Evolutionary conservation across 2,888 invertebrate genomes (phyloP), one percentile per base, ranked within the genome.

Genomic region (Itoplectis maculator): DNA sequence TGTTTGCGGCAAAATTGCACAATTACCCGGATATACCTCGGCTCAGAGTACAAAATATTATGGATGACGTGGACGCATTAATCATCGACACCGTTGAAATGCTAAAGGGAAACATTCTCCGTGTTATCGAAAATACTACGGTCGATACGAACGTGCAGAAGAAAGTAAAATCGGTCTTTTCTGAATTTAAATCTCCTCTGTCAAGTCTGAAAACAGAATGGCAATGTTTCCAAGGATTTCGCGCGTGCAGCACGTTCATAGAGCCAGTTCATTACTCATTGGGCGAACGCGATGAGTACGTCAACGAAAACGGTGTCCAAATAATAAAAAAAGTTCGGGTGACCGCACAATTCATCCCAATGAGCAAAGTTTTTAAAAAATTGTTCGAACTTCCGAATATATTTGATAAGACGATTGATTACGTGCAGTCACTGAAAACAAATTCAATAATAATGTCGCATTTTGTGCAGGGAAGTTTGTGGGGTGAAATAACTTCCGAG

Each of bases 271-370:
- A 56, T 29, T 66, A 75, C n/a, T 45, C 56, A 35, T 66, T 75
- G 42, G 66, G 66, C 13, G 80, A 85, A 79, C 73, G 82, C 70
- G 40, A 66, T 9, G 84, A 87, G 69, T 83, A 75, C 45, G 47
- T 18, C 35, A 65, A 79, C 15, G 29, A 73, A 75, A 70, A 69
- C 18, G 73, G n/a, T n/a, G 56, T 73, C 29, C 69, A 79, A 49
- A 75, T 75, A 20, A 49, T 79, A 0, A 70, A 70, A 70, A 69
- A 69, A 51, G 56, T 42, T 51, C 65, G 40, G 37, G 47, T 81
- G 18, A 72, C 68, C 42, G 54, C 73, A 13, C 51, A 83, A 73
- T 81, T 84, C 49, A 45, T 85, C 66, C 77, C 83, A 20, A 18
- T 82, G 45, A 35, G 72, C 35, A 45, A 61, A 8, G 75, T 78